Evolutionary conservation across 2,797 vertebrate species (phyloP), one percentile per base, ranked within the genome.

Genomic region (Mallotus villosus): DNA sequence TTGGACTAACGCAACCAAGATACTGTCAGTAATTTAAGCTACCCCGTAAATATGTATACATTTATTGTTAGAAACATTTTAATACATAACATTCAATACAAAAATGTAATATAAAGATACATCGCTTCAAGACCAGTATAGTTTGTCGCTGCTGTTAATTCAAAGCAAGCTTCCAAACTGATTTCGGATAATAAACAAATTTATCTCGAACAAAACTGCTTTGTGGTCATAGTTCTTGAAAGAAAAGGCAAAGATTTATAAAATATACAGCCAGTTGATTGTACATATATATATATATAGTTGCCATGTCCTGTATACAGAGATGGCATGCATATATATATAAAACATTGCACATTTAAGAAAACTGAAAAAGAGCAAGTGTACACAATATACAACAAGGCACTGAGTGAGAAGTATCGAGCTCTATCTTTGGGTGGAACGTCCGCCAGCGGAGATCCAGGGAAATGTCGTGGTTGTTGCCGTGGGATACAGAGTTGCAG

Each of bases 371-470:
- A 88, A 88, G 78, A 84, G 37, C 16, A 82, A 79, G 84, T 86
- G 76, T 90, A 91, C 89, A 85, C 70, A 84, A 89, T 88, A 78
- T 89, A 92, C 89, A 88, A 0, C 34, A 87, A 87, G 79, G 88
- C 91, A 88, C 88, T 67, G 87, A 70, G 71, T 73, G 81, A 79
- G 69, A 46, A 46, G 41, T 46, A 46, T 46, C 41, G 14, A 46
- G 11, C 41, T 82, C 80, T 3, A 2, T 85, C 91, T 91, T 82
- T 87, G 71, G 77, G 79, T 87, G 90, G 93, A 95, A 87, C 90
- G 86, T 93, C 97, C 92, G 97, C 97, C 97, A 74, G 97, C 97
- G 96, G 96, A 94, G 14, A 87, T 94, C 94, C 92, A 79, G 84
- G 79, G 88, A 92, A 88, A 89, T 75, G 77, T 70, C 76, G 69